Conservation (phyloP, 2,888 invertebrate genomes). For the Lathronympha strigana region DNA sequence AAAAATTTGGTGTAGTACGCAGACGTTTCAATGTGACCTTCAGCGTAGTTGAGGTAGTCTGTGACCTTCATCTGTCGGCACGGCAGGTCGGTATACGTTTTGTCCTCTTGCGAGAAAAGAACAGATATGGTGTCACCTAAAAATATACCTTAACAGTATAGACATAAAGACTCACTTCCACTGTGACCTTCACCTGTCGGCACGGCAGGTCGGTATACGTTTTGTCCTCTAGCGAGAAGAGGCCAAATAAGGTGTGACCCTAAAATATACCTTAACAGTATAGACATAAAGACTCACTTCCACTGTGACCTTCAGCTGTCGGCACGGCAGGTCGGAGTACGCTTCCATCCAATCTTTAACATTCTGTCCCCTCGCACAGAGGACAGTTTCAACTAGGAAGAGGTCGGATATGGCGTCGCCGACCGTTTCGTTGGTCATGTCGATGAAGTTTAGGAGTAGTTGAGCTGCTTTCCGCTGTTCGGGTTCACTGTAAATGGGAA, state of each 20-base stretch:
- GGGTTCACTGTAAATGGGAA: constrained; percentile 59
- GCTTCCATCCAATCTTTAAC: constrained; percentile 91
- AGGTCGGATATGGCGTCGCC: constrained; percentile 99
- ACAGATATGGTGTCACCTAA: not conserved
- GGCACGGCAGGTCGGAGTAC: constrained; percentile 94
- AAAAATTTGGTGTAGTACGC: too few species aligned
- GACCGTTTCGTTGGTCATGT: constrained; percentile 96
- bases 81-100: too few species aligned
- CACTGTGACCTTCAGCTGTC: constrained; percentile 94
- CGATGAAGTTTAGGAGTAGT: constrained; percentile 88
- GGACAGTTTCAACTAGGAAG: constrained; percentile 95
- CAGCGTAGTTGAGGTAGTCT: too few species aligned
- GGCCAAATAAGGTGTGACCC: constrained; percentile 98
- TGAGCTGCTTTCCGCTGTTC: constrained; percentile 84
- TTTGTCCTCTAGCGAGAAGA: constrained; percentile 80
- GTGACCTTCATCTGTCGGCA: too few species aligned
- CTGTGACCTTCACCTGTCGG: constrained; percentile 93
- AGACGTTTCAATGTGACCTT: too few species aligned
- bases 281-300: constrained; percentile 67
- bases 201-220: constrained; percentile 92
- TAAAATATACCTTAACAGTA: not conserved
- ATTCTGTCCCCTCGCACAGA: constrained; percentile 92
- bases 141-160: not conserved
- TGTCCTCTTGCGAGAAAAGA: too few species aligned
- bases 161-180: constrained; percentile 78